Conservation (phyloP, 2,888 invertebrate genomes). For the Chaitophorus viminalis region DNA sequence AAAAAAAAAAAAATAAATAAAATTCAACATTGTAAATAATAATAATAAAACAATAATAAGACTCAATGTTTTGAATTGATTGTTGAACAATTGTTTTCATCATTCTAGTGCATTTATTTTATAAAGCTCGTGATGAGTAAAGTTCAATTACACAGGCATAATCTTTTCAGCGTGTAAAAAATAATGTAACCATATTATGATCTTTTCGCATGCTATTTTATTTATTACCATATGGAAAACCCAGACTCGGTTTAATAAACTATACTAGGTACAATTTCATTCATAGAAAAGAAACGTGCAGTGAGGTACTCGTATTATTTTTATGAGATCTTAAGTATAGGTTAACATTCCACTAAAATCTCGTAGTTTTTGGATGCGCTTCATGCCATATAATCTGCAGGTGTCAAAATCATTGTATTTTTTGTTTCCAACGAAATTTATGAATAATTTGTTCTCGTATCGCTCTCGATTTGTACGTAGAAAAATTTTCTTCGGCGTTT, state of each 20-base stretch:
- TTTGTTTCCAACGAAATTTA: not conserved
- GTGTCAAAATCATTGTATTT: not conserved
- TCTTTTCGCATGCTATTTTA: conserved; percentile 35
- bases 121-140: not conserved
- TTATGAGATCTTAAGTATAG: conserved; percentile 17
- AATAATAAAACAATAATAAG: too few species aligned
- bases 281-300: not conserved
- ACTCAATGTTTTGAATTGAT: too few species aligned
- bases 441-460: too few species aligned
- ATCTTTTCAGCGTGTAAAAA: not conserved
- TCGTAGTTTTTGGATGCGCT: not conserved
- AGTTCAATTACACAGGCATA: not conserved
- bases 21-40: too few species aligned
- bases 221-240: conserved; percentile 2
- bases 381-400: not conserved
- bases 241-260: too few species aligned
- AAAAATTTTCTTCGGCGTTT: too few species aligned
- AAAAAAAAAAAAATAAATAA: too few species aligned
- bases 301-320: conserved; percentile 1
- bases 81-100: not conserved
- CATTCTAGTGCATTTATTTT: not conserved
- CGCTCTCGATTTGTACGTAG: too few species aligned
- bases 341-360: conserved; percentile 11
- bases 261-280: conserved; percentile 1
- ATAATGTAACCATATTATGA: not conserved